Conservation (phyloP, 2,888 invertebrate species). For the Pandemis cinnamomeana region DNA sequence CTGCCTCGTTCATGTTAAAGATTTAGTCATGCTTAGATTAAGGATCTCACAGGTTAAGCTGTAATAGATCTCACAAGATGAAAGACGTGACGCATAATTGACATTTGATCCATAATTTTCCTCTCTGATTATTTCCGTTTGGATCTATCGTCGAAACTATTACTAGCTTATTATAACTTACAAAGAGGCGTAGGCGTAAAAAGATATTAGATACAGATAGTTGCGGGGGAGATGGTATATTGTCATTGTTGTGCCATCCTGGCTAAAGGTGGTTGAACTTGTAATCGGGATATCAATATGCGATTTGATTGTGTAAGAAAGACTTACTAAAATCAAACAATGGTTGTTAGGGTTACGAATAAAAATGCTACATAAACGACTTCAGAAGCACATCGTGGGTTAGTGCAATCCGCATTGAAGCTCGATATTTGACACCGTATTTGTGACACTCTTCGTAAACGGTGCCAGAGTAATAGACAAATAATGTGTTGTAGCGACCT, state of each 20-base stretch:
- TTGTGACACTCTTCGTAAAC: no score
- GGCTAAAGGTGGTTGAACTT: slow-evolving; percentile 57
- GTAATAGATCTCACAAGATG: background rate
- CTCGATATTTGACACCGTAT: no score
- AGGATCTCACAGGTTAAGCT: background rate
- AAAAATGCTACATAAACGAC: no score
- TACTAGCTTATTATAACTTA: slow-evolving; percentile 38
- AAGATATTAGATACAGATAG: slow-evolving; percentile 62
- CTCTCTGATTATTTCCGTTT: slow-evolving; percentile 29
- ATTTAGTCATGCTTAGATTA: background rate
- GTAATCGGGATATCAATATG: slow-evolving; percentile 31
- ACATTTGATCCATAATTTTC: slow-evolving; percentile 7
- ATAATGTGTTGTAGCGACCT: no score
- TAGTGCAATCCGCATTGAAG: no score
- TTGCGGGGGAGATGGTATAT: slow-evolving; percentile 66
- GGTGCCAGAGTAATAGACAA: no score
- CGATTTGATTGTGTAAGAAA: slow-evolving; percentile 28
- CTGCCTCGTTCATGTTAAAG: no score
- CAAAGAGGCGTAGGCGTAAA: slow-evolving; percentile 67
- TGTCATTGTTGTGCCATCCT: slow-evolving; percentile 57
- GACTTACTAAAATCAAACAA: slow-evolving; percentile 17
- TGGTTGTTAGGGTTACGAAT: no score
- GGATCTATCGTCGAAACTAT: slow-evolving; percentile 29
- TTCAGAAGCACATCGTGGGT: no score
- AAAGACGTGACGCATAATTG: background rate